Evolutionary conservation across 1,140 invertebrate genomes (phyloP).

Genomic region (Cyclina sinensis): DNA sequence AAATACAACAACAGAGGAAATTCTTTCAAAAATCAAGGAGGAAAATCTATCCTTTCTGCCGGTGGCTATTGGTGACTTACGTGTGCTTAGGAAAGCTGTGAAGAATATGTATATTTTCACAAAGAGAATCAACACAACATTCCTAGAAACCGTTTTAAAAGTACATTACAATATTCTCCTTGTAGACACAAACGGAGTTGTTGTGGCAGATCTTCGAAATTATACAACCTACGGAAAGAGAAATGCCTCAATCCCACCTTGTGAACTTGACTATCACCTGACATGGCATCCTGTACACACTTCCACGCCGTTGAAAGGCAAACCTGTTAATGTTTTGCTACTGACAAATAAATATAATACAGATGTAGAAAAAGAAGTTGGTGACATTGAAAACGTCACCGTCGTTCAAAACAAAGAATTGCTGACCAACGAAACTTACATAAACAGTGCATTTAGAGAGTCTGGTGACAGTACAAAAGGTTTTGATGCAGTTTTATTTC

Average conservation of each 20-base stretch:
- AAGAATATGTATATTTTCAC: conserved; percentile 36
- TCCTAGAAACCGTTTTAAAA: conserved; percentile 30
- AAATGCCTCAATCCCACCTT: conserved; percentile 24
- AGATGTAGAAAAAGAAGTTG: background rate
- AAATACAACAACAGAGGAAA: conserved; percentile 5
- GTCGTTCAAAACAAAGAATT: background rate
- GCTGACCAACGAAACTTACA: background rate
- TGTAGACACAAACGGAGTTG: background rate
- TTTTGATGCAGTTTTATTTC: background rate
- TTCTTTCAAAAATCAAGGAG: background rate
- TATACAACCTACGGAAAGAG: conserved; percentile 41
- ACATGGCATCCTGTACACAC: conserved; percentile 13
- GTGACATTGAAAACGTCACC: background rate
- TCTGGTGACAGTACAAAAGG: background rate
- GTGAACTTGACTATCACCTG: conserved; percentile 5
- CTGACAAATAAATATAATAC: background rate
- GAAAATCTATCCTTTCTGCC: conserved; percentile 32
- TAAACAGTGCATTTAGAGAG: background rate
- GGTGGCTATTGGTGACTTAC: conserved; percentile 18
- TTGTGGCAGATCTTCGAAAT: conserved; percentile 18
- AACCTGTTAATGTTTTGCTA: background rate
- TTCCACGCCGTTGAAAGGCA: too few relatives aligned
- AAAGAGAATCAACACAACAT: background rate
- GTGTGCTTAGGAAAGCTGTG: background rate
- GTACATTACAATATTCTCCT: conserved; percentile 37